Base-by-base conservation (phyloP, 1,140 invertebrate species). In the Gonatopus flavifemur region DNA sequence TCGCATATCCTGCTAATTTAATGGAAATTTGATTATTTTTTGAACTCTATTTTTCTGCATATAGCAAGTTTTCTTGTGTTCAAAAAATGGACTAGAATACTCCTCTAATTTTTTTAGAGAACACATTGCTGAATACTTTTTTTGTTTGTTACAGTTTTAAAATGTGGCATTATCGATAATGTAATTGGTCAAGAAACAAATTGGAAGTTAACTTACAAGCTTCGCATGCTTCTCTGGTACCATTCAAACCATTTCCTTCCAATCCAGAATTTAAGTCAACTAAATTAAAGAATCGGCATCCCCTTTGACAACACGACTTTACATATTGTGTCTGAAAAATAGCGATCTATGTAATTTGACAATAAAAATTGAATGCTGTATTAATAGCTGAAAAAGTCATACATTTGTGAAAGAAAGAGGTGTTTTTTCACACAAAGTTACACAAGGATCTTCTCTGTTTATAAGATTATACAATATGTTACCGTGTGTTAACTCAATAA, bases 241-340 rank as follows among this genome's bases (percentile, higher is more conserved):
- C 51, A 47, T 78, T 79, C 12, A 72, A 63, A 33, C 52, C 58
- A 20, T 58, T 62, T 20, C 21, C 45, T 21, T 66, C 57, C 10
- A 67, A 45, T 39, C 51, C 59, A 20, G 49, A 59, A 38, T 38
- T 51, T 25, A 70, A 45, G 41, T 78, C 65, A 1, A 77, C 65
- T 8, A 79, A 62, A 57, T 70, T 77, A 42, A 71, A 78, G 52
- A 78, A 78, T 40, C 75, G 59, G 45, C 76, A 79, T 5, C 77
- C 77, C 49, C 74, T 56, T 24, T 70, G 67, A 50, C 77, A 78
- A 43, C 72, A 76, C 1, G 71, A 70, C 32, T 67, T 66, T 3
- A 64, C 48, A 24, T 73, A 67, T 21, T 71, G 61, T n/a, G 28
- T 64, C 72, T 74, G 22, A 19, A 63, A 33, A 53, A 37, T 36